Percentiles rank a stretch among this genome's conserved stretches.
These are phyloP conservation scores for Xanthorhoe designata DNA, from an alignment of 2,888 invertebrate genomes.

Conservation along the genomic window DNA sequence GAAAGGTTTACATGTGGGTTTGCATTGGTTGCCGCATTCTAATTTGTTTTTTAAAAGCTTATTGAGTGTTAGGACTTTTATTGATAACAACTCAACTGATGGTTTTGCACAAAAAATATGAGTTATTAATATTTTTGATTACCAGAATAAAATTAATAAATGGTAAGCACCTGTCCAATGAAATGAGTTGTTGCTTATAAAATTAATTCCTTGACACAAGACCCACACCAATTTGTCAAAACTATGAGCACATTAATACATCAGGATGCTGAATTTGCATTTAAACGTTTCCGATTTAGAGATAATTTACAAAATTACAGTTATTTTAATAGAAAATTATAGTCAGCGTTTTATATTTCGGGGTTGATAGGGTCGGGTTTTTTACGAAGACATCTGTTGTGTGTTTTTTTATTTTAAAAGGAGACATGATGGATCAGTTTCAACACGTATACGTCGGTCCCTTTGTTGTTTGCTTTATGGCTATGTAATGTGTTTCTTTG, in stretches of 20 bases:
- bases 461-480: conserved; percentile 83
- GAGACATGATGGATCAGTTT: conserved; percentile 86
- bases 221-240: conserved; percentile 71
- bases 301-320: conserved; percentile 77
- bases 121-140: neutral
- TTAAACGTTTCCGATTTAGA: conserved; percentile 74
- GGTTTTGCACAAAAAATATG: neutral
- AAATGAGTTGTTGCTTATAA: conserved; percentile 45
- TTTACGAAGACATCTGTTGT: conserved; percentile 84
- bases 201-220: conserved; percentile 63
- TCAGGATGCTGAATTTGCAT: conserved; percentile 78
- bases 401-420: conserved; percentile 83
- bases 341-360: conserved; percentile 64
- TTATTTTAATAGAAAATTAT: conserved; percentile 78
- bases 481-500: conserved; percentile 85
- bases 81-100: conserved; percentile 1
- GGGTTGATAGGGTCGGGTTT: conserved; percentile 76
- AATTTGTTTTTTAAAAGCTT: conserved; percentile 18
- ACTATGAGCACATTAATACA: conserved; percentile 74
- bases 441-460: conserved; percentile 82
- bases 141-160: conserved; percentile 17
- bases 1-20: conserved; percentile 36
- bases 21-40: conserved; percentile 1
- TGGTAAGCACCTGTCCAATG: conserved; percentile 53
- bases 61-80: conserved; percentile 17